A percentile compares a stretch with the other conserved stretches of the same genome.
These are phyloP conservation scores for Aphidius colemani DNA, from an alignment of 2,888 invertebrate genomes.

Conservation along the genomic window DNA sequence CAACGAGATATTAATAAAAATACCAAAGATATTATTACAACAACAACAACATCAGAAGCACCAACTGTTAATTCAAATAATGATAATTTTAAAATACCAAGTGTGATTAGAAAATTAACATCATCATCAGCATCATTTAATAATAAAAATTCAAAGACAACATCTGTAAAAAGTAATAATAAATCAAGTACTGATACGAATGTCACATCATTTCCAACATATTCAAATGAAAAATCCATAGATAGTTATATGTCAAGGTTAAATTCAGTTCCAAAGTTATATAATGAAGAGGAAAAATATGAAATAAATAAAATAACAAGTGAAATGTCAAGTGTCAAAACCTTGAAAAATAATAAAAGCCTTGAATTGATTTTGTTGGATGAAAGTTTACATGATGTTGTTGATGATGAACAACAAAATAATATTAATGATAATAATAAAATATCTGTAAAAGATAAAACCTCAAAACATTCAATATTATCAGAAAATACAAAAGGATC, in stretches of 20 bases:
- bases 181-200: conserved; percentile 14
- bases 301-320: too few species aligned
- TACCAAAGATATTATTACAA: neutral
- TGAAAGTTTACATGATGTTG: neutral
- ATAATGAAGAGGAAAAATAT: too few species aligned
- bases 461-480: neutral
- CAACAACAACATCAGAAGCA: neutral
- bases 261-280: neutral
- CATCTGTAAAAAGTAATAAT: conserved; percentile 15
- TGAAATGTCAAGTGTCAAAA: neutral
- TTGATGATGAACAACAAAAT: neutral
- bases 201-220: conserved; percentile 15
- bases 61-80: conserved; percentile 4
- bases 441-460: neutral
- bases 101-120: conserved; percentile 12
- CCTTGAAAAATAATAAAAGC: too few species aligned
- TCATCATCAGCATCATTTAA: neutral
- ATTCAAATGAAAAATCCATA: neutral
- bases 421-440: neutral
- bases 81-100: conserved; percentile 6
- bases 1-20: neutral
- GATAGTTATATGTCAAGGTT: neutral
- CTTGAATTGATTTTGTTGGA: neutral
- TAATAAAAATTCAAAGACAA: neutral
- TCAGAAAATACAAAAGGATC: conserved; percentile 14